Base-by-base conservation (phyloP, 1,140 invertebrate genomes). In the Drosophila sechellia region DNA sequence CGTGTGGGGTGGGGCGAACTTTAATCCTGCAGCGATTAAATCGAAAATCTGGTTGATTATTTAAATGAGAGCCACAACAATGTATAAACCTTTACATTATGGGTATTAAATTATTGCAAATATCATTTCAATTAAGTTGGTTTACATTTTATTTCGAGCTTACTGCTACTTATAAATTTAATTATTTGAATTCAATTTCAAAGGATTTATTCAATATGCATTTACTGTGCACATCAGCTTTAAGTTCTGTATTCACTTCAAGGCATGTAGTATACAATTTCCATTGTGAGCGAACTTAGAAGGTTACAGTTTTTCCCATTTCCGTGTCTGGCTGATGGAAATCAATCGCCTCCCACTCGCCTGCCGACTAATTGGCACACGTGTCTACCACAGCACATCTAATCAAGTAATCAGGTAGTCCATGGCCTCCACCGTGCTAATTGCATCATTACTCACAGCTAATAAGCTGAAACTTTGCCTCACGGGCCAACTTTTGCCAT, bases 361-460 rank as follows among this genome's bases (percentile, higher is more conserved):
- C 60, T 57, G 25, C 27, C 50, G 22, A 22, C 65, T 71, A 80
- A 80, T 81, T 81, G 69, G 72, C 59, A 52, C 81, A 83, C 58
- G 66, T 81, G 73, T 46, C 37, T 22, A 11, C 15, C 52, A 25
- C 34, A 61, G 49, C 27, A 22, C 35, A 40, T 25, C 52, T 57
- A 70, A 71, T 57, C 68, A 70, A 57, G 52, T 57, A 70, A 71
- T 71, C 68, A 70, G 52, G 35, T 37, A 43, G 25, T 56, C 66
- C 43, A 27, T 27, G 42, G 49, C 39, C 50, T 54, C 40, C 45
- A 39, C 27, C 59, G 63, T 59, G 53, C 77, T 84, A 81, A 84
- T 81, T 86, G 73, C 63, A 71, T 69, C 73, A 84, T 77, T 86
- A 81, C 68, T 86, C 55, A 48, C 73, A 68, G 81, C 81, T 77